These are phyloP conservation scores for Athene noctua DNA, from an alignment of 2,113 vertebrate species.

Conservation along the genomic window DNA sequence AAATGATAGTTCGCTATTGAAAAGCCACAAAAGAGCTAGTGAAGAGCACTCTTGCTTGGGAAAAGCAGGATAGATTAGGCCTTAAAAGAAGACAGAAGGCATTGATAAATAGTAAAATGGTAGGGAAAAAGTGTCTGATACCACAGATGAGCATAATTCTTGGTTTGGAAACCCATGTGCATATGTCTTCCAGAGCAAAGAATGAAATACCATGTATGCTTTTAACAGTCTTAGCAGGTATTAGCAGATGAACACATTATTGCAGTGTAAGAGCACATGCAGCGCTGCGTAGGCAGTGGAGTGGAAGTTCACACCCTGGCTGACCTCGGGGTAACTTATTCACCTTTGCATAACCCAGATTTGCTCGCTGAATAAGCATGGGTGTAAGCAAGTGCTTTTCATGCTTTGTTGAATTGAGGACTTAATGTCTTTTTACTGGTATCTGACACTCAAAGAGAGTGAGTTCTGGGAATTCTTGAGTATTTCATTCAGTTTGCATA, in stretches of 20 bases:
- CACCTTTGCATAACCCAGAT: slow-evolving; percentile 49
- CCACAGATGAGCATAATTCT: neutral
- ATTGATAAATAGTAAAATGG: neutral
- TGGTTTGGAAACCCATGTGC: neutral
- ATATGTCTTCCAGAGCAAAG: neutral
- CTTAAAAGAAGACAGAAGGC: neutral
- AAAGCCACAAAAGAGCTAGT: neutral
- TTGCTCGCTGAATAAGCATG: neutral
- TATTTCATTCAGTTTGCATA: neutral
- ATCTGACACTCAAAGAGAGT: neutral
- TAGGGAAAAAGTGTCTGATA: neutral
- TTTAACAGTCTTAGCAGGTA: neutral
- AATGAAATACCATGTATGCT: neutral
- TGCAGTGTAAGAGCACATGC: neutral
- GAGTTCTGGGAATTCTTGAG: neutral
- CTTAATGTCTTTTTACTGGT: slow-evolving; percentile 34
- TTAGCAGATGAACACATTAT: neutral
- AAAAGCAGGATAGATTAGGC: neutral
- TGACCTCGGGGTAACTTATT: slow-evolving; percentile 40
- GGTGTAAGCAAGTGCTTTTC: slow-evolving; percentile 42
- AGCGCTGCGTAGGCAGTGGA: neutral
- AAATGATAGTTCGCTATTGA: neutral
- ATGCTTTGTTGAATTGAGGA: slow-evolving; percentile 30
- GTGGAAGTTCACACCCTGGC: slow-evolving; percentile 38
- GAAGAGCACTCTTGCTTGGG: neutral